Evolutionary conservation across 1,140 invertebrate species (phyloP).

Genomic region (Anastrepha ludens): DNA sequence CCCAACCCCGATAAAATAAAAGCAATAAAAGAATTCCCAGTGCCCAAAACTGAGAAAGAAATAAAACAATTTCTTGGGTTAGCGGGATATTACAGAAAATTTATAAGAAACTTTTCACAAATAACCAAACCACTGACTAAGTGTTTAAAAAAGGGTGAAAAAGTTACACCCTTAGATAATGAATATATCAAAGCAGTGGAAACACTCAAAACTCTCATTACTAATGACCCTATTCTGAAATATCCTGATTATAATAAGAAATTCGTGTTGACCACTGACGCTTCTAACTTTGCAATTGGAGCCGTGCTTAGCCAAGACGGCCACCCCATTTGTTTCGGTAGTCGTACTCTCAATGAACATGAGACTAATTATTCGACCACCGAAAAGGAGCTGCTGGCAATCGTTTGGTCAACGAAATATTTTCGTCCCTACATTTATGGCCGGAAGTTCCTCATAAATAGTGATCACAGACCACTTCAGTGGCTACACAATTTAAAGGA

Average conservation of each 20-base stretch:
- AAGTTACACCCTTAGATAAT: not conserved
- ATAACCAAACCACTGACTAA: slow-evolving; percentile 54
- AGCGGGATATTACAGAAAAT: not conserved
- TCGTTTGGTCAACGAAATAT: slow-evolving; percentile 52
- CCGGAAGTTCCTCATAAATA: slow-evolving; percentile 29
- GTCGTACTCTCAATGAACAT: slow-evolving; percentile 53
- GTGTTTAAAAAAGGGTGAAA: slow-evolving; percentile 52
- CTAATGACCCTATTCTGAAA: not conserved
- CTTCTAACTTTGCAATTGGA: not conserved
- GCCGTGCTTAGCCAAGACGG: not conserved
- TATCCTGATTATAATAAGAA: not conserved
- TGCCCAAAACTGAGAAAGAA: slow-evolving; percentile 63
- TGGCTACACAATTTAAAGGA: too few relatives aligned
- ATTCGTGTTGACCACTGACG: not conserved
- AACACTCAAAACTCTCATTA: not conserved
- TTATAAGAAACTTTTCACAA: slow-evolving; percentile 57
- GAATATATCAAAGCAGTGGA: not conserved
- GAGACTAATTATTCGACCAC: slow-evolving; percentile 39
- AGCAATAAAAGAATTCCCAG: slow-evolving; percentile 61
- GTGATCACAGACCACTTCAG: too few relatives aligned
- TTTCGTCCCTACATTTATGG: slow-evolving; percentile 53
- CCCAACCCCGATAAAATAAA: slow-evolving; percentile 61
- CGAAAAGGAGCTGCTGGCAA: slow-evolving; percentile 46
- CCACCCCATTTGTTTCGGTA: too few relatives aligned
- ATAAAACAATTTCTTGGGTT: slow-evolving; percentile 67